phyloP scores from a whole-genome alignment of 1,140 invertebrate species.

The Sogatella furcifera region DNA sequence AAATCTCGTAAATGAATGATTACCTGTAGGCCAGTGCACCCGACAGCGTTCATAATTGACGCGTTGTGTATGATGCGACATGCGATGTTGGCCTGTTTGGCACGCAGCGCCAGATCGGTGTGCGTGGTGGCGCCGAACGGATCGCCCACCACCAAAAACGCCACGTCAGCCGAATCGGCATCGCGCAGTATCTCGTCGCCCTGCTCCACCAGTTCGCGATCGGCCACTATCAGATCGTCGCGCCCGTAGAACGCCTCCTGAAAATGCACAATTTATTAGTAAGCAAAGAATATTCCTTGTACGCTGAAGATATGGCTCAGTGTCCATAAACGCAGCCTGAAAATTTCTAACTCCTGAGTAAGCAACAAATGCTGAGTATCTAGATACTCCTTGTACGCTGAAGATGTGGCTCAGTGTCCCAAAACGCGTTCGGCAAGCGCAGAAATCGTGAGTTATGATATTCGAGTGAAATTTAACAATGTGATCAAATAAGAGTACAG shows the following conservation, averaged over 20 bases:
- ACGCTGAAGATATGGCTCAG: too few relatives aligned
- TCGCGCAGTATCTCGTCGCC: constrained; percentile 68
- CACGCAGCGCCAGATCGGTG: constrained; percentile 80
- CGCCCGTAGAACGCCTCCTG: constrained; percentile 79
- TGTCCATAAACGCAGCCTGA: too few relatives aligned
- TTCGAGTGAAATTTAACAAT: too few relatives aligned
- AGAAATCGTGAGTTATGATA: too few relatives aligned
- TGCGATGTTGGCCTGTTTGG: constrained; percentile 58
- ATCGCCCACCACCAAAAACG: constrained; percentile 89
- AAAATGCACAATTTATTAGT: constrained; percentile 17
- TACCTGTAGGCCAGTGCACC: constrained; percentile 86
- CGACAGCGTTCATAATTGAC: constrained; percentile 95
- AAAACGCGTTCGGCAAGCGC: too few relatives aligned
- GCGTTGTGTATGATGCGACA: constrained; percentile 91
- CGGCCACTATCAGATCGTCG: constrained; percentile 65
- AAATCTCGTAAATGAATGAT: too few relatives aligned
- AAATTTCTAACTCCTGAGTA: too few relatives aligned
- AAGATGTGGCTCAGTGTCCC: too few relatives aligned
- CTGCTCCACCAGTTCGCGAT: constrained; percentile 89
- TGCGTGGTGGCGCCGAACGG: constrained; percentile 94
- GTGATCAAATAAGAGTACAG: too few relatives aligned
- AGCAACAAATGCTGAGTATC: too few relatives aligned
- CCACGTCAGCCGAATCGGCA: constrained; percentile 65
- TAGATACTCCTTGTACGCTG: too few relatives aligned
- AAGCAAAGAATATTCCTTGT: too few relatives aligned